A percentile compares a stretch with the other conserved stretches of the same genome.
Evolutionary conservation across 2,888 invertebrate genomes (phyloP).

Genomic region (Metalampra italica): DNA sequence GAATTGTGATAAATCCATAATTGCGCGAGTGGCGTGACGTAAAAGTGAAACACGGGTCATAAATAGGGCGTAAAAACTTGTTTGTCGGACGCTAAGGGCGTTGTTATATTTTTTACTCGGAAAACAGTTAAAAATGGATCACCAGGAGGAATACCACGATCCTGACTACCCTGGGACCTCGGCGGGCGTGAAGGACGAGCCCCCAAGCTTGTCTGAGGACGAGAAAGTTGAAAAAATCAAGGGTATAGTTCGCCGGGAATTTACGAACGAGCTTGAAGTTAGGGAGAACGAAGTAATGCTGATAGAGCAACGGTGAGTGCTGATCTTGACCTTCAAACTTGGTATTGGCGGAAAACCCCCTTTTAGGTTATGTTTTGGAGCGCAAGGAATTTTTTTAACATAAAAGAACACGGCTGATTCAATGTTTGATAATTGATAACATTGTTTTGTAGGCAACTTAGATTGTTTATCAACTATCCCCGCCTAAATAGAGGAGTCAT

Average conservation of each 20-base stretch:
- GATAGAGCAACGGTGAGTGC: constrained; percentile 82
- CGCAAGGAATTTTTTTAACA: not conserved
- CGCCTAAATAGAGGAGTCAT: no score
- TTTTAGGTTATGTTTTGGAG: constrained; percentile 6
- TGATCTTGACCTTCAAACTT: constrained; percentile 19
- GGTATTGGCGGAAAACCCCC: not conserved
- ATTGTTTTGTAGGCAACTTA: not conserved
- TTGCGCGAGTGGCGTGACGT: constrained; percentile 17
- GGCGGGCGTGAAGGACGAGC: constrained; percentile 39
- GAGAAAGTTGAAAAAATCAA: constrained; percentile 73
- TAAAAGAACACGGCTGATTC: constrained; percentile 5
- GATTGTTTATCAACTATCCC: not conserved
- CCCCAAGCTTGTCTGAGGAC: constrained; percentile 43
- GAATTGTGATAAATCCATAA: constrained; percentile 17
- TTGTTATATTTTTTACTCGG: constrained; percentile 36
- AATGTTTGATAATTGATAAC: not conserved
- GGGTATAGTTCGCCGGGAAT: constrained; percentile 83
- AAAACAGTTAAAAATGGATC: constrained; percentile 53
- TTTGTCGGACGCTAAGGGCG: constrained; percentile 40
- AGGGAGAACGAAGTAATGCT: constrained; percentile 85
- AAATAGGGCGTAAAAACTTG: constrained; percentile 22
- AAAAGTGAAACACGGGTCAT: constrained; percentile 8
- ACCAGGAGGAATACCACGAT: constrained; percentile 76
- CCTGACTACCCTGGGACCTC: constrained; percentile 75
- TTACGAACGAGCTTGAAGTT: constrained; percentile 82